Evolutionary conservation across 2,797 vertebrate species (phyloP).

Genomic region (Discoglossus pictus): DNA sequence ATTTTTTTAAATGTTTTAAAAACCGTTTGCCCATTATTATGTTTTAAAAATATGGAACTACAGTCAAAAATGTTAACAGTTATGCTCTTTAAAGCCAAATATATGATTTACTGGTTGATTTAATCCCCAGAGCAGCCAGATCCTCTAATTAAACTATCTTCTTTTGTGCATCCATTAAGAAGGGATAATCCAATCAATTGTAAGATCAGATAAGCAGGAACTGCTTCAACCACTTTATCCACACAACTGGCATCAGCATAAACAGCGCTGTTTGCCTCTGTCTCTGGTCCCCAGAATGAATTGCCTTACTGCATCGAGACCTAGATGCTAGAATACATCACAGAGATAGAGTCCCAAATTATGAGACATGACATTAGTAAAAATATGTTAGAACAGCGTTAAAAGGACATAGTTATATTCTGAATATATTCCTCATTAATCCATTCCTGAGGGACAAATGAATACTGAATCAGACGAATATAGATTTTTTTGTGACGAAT

Average conservation of each 20-base stretch:
- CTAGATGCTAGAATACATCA: no score
- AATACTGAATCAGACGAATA: no score
- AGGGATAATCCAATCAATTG: constrained; percentile 45
- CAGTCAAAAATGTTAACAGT: not conserved
- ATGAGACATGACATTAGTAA: no score
- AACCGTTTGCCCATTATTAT: no score
- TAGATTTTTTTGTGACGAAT: no score
- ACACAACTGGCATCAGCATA: constrained; percentile 12
- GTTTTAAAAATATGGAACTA: no score
- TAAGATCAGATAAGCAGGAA: constrained; percentile 44
- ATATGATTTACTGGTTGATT: constrained; percentile 25
- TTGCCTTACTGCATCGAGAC: not conserved
- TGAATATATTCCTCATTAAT: no score
- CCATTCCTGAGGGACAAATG: no score
- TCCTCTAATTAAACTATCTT: constrained; percentile 44
- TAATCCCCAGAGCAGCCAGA: constrained; percentile 24
- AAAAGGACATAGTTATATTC: no score
- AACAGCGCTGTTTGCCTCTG: constrained; percentile 3
- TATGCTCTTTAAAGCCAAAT: constrained; percentile 26
- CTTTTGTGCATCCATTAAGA: constrained; percentile 44
- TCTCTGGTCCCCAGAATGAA: not conserved
- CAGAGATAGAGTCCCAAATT: no score
- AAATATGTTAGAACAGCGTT: no score
- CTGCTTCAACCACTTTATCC: constrained; percentile 29
- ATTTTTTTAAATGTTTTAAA: no score